Conservation (phyloP, 1,140 invertebrate species). For the Zelostemma sp. region DNA sequence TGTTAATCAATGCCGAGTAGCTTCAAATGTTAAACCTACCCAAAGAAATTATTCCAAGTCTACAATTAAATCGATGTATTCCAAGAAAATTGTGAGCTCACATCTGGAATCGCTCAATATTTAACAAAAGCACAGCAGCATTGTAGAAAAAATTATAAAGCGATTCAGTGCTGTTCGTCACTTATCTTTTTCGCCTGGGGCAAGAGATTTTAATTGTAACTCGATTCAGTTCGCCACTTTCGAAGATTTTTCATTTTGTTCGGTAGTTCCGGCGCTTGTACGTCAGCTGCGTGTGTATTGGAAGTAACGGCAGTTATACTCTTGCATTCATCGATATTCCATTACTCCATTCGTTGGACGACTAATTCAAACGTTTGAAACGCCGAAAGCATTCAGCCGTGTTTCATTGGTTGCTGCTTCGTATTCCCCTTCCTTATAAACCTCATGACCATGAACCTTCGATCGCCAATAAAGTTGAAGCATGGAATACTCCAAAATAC, state of each 20-base stretch:
- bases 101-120: no score
- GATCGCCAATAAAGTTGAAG: no score
- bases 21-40: no score
- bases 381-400: constrained; percentile 33
- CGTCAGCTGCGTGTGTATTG: not conserved
- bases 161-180: not conserved
- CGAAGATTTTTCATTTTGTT: not conserved
- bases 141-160: no score
- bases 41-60: no score
- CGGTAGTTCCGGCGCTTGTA: not conserved
- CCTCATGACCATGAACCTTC: no score
- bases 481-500: no score
- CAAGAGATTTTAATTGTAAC: not conserved
- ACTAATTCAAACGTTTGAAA: constrained; percentile 39
- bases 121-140: no score
- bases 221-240: not conserved
- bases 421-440: constrained; percentile 5
- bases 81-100: no score
- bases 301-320: constrained; percentile 11
- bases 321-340: constrained; percentile 30
- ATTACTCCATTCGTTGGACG: constrained; percentile 31
- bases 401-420: constrained; percentile 29
- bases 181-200: not conserved
- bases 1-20: no score
- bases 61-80: no score